Conservation (phyloP, 2,113 vertebrate genomes). For the Elaphurus davidianus region DNA sequence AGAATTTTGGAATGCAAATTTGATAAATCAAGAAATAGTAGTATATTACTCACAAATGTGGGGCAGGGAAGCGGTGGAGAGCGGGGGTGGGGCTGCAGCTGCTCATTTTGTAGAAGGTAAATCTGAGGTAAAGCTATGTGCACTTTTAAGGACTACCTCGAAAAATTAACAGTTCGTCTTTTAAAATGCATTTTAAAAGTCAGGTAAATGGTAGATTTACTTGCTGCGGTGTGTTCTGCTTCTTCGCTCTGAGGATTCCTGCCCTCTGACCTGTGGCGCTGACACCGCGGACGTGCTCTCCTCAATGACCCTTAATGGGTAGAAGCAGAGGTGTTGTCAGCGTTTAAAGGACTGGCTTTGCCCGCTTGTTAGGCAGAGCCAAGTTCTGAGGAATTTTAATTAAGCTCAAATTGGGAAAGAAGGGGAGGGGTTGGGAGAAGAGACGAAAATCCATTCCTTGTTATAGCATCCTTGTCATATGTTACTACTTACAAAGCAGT, state of each 20-base stretch:
- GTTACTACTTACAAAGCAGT: slow-evolving; percentile 36
- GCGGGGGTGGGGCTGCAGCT: too few relatives aligned
- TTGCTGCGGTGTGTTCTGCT: neutral
- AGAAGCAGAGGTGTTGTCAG: neutral
- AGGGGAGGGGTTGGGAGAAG: neutral
- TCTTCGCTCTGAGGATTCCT: neutral
- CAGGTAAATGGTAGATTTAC: neutral
- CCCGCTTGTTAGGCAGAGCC: slow-evolving; percentile 21
- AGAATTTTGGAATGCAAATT: neutral
- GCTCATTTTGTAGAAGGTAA: neutral
- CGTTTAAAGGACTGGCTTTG: neutral
- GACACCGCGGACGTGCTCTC: neutral
- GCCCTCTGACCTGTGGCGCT: neutral
- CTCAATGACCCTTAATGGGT: neutral
- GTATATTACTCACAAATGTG: neutral
- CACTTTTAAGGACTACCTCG: neutral
- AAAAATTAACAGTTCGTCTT: neutral
- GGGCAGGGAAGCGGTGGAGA: neutral
- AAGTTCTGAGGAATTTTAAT: slow-evolving; percentile 49
- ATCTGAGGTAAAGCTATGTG: neutral
- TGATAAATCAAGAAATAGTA: neutral
- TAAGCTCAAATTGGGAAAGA: slow-evolving; percentile 44
- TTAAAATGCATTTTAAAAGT: neutral
- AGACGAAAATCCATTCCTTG: neutral
- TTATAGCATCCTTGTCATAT: neutral